Base-by-base conservation (phyloP, 1,140 invertebrate genomes). In the Tetraneura akinire region DNA sequence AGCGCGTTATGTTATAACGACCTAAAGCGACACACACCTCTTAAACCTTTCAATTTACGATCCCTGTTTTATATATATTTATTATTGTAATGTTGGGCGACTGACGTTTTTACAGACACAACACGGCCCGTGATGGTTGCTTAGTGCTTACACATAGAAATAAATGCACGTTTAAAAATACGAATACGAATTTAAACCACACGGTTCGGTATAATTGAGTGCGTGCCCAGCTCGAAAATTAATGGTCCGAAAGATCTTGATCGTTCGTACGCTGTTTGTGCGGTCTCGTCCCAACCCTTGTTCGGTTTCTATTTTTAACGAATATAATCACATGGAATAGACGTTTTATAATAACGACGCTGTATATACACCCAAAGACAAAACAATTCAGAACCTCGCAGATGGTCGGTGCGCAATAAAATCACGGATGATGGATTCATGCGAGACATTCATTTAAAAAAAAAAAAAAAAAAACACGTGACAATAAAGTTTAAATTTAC, bases 251-350 rank as follows among this genome's bases (percentile, higher is more conserved):
- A 14, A 62, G 57, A 62, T 62, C n/a, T 32, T 32, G 3, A 29
- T 32, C 29, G 26, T 47, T 47, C 11, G 45, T 13, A 47, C 3
- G 45, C 13, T 10, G 29, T 8, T 62, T n/a, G 29, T 62, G 26
- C 16, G 16, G 60, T 62, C 60, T 62, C 16, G 60, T 62, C 26
- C 10, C 29, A 26, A 37, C 60, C 60, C 16, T 29, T n/a, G 26
- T 62, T 3, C 26, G 26, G 8, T 16, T 62, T 26, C 57, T 62
- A 62, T 62, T 62, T 62, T 62, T 62, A 62, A 62, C 57, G 8
- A n/a, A n/a, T n/a, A n/a, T n/a, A n/a, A n/a, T n/a, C n/a, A n/a
- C n/a, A n/a, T n/a, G 14, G 23, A 16, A 14, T 32, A 26, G 14
- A 29, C 29, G 5, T n/a, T n/a, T n/a, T 62, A 32, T 32, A 62